Evolutionary conservation across 2,113 vertebrate genomes (phyloP), one percentile per base, ranked within the genome.

Genomic region (Epinephelus moara): DNA sequence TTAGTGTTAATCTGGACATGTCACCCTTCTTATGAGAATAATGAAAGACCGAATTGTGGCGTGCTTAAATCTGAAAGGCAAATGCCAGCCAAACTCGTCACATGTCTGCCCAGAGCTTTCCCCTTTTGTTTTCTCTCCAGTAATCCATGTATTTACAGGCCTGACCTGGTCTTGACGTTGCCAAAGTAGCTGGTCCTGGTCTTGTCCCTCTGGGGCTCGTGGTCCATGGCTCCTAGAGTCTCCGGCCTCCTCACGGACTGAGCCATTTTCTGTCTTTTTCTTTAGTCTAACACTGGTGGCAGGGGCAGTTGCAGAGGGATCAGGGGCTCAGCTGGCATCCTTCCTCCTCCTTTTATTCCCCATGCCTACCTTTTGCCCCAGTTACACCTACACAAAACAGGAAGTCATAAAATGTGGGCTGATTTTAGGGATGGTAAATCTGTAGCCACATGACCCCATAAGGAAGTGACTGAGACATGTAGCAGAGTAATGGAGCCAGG

Each of bases 81-180:
- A 52, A 80, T 23, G 7, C 37, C 59, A 78, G 80, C 64, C 81
- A 89, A 70, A 79, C 21, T 13, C 23, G 67, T 91, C 83, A 82
- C 68, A 63, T 68, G 59, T 49, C 64, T 55, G 21, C 40, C 27
- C 33, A n/a, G 12, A 47, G 66, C 42, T 79, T 78, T 68, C 49
- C 50, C 52, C 33, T 21, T 18, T 62, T 76, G 12, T 75, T 85
- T 84, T 42, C 40, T 63, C 14, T 63, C n/a, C 56, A 77, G 19
- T 86, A 82, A 91, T 89, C 83, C 68, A 25, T 1, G 21, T 53
- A 63, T 80, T 82, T 14, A 73, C 10, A 70, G 14, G 80, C 50
- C 89, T 93, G 84, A 95, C 96, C 95, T 96, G 86, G 84, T 93
- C 87, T 95, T 95, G 79, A 95, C 94, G 37, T 94, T 95, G 82